A percentile compares a stretch with the other conserved stretches of the same genome.
Conservation (phyloP, 2,888 invertebrate species). For the Parnassius orleans region DNA sequence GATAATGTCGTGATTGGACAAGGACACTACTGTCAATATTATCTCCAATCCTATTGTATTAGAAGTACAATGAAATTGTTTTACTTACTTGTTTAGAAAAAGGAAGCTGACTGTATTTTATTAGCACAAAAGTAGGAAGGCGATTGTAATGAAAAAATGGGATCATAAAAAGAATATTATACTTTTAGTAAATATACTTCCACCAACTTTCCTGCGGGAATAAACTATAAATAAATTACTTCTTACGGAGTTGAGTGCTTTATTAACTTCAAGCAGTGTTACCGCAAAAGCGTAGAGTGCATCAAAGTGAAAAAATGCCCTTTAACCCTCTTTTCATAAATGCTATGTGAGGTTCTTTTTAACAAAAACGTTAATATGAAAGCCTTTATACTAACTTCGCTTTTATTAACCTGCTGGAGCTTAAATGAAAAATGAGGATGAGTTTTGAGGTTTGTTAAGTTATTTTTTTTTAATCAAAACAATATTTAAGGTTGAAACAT, state of each 20-base stretch:
- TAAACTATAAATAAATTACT: no score
- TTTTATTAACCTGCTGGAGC: no score
- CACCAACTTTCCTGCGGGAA: slow-evolving; percentile 2
- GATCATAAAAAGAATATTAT: background rate
- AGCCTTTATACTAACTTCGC: background rate
- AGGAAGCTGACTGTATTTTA: background rate
- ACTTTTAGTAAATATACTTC: background rate
- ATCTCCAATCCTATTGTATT: no score
- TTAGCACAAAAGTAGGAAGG: background rate
- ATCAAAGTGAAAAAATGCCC: slow-evolving; percentile 22
- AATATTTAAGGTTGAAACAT: no score
- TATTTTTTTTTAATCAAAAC: no score
- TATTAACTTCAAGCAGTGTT: no score
- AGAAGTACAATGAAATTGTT: no score
- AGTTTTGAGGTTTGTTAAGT: background rate
- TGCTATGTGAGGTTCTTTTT: slow-evolving; percentile 11
- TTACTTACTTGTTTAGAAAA: no score
- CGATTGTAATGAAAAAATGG: no score
- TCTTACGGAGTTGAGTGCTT: no score
- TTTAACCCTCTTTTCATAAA: slow-evolving; percentile 20
- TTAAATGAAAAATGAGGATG: background rate
- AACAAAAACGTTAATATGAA: slow-evolving; percentile 15
- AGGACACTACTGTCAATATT: no score
- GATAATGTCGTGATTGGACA: no score
- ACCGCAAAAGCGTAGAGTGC: slow-evolving; percentile 4